These are phyloP conservation scores for Serilophus lunatus DNA, from an alignment of 2,113 vertebrate genomes.

Conservation along the genomic window DNA sequence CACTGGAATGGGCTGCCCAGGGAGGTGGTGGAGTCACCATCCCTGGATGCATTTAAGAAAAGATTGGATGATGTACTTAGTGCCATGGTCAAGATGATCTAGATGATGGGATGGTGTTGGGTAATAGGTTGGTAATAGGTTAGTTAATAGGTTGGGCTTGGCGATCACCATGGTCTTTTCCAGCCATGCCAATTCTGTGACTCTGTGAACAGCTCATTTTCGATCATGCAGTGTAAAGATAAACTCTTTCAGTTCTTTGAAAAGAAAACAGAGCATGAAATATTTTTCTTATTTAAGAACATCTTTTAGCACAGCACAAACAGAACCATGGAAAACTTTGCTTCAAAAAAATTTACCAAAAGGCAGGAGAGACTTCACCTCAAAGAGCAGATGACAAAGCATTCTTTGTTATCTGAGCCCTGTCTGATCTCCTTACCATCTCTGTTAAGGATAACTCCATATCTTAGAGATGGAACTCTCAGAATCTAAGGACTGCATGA, in stretches of 20 bases:
- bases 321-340: not conserved
- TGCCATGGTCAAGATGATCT: too few species aligned
- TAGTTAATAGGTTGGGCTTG: too few species aligned
- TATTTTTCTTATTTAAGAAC: not conserved
- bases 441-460: not conserved
- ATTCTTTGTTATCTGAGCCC: not conserved
- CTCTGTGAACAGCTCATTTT: not conserved
- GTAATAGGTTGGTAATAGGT: too few species aligned
- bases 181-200: too few species aligned
- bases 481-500: not conserved
- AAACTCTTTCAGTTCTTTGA: not conserved
- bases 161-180: too few species aligned
- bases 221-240: not conserved
- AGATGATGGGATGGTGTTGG: too few species aligned
- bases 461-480: not conserved
- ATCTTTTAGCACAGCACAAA: not conserved
- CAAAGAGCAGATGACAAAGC: not conserved
- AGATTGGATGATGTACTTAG: too few species aligned
- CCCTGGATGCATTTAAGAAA: too few species aligned
- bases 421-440: not conserved
- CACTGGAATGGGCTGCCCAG: too few species aligned
- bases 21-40: too few species aligned
- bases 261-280: not conserved
- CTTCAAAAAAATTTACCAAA: not conserved
- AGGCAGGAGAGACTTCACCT: not conserved